These are phyloP conservation scores for Caloenas nicobarica DNA, from an alignment of 2,113 vertebrate genomes.

Conservation along the genomic window DNA sequence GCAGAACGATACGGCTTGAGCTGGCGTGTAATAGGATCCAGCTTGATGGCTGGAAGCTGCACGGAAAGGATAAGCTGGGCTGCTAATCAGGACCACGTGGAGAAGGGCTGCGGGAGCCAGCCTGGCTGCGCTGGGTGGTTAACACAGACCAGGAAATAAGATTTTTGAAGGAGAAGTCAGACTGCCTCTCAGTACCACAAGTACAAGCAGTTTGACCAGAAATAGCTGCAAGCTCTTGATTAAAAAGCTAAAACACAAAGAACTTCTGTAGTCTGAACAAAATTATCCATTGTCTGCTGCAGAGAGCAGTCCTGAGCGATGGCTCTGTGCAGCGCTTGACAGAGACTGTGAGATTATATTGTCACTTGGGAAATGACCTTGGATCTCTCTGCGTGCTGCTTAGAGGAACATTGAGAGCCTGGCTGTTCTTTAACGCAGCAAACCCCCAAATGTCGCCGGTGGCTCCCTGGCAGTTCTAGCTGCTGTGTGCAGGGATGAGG, in stretches of 20 bases:
- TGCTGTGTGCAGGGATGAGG: background rate
- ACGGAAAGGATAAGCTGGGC: background rate
- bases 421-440: background rate
- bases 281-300: background rate
- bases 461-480: background rate
- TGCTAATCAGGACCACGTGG: background rate
- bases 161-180: background rate
- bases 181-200: background rate
- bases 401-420: background rate
- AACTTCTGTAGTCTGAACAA: background rate
- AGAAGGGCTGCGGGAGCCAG: background rate
- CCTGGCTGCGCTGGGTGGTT: background rate
- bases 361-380: background rate
- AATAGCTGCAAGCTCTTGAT: slow-evolving; percentile 34
- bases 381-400: background rate
- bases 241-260: slow-evolving; percentile 27
- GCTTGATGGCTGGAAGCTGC: background rate
- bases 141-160: background rate
- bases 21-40: background rate
- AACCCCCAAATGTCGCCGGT: rapidly evolving
- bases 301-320: background rate
- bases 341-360: background rate
- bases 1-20: background rate
- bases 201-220: background rate
- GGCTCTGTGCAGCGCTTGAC: background rate